Conservation (phyloP, 2,113 vertebrate genomes). For the Varanus salvator region DNA sequence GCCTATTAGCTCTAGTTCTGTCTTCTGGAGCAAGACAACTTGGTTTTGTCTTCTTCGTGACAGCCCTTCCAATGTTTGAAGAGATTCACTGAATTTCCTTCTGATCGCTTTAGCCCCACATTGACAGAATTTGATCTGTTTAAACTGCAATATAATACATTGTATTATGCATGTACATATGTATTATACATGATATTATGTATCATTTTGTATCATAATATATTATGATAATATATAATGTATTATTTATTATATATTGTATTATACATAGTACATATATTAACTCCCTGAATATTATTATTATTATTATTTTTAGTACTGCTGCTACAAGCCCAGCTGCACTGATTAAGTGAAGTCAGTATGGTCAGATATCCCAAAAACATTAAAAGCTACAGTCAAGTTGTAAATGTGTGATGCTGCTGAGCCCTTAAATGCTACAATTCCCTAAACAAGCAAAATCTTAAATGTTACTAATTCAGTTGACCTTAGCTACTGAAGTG, state of each 20-base stretch:
- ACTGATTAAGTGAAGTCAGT: neutral
- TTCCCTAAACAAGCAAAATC: neutral
- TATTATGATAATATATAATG: too few relatives aligned
- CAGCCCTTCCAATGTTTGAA: neutral
- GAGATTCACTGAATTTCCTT: neutral
- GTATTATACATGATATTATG: too few relatives aligned
- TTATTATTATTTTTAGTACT: neutral
- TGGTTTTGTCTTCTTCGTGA: neutral
- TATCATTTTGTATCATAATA: too few relatives aligned
- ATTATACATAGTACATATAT: neutral
- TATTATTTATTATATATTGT: too few relatives aligned
- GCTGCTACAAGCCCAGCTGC: neutral
- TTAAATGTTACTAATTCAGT: constrained; percentile 15
- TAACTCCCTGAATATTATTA: neutral
- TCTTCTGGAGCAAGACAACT: neutral
- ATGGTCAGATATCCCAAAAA: neutral
- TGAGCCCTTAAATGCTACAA: neutral
- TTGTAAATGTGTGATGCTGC: neutral
- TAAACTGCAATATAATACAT: neutral
- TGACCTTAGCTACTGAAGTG: neutral
- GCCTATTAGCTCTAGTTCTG: neutral
- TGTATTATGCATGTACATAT: too few relatives aligned
- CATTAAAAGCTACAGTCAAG: neutral
- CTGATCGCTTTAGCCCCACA: neutral
- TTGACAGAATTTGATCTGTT: neutral